Base-by-base conservation (phyloP, 2,113 vertebrate species). In the Antigone vipio region DNA sequence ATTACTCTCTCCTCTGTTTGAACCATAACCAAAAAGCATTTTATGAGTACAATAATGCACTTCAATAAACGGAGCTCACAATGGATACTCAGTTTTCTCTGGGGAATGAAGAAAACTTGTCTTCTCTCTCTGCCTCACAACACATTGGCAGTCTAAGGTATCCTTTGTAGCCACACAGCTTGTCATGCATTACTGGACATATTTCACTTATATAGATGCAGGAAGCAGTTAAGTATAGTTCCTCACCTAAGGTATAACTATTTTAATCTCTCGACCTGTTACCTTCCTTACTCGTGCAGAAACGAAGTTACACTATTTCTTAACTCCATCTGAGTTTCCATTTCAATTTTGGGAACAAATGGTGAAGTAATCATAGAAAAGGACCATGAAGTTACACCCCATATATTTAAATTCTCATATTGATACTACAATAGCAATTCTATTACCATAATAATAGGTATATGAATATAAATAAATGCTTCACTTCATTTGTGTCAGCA, bases 401-500 rank as follows among this genome's bases (percentile, higher is more conserved):
- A 55, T 59, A 88, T 95, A 88, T 52, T 82, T 72, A 93, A 95
- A 86, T 96, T 97, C 94, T 93, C 62, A 89, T 96, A 93, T 66
- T 96, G 80, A 95, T 97, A 97, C 89, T 97, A 96, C 90, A 95
- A 97, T 93, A 98, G 93, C 85, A 91, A 89, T 81, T 85, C 88
- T 69, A 98, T 98, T 98, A 98, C 92, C 96, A 97, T 98, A 97
- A 96, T 92, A 92, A 95, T 95, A 80, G 80, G 59, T 76, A 92
- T 92, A 92, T 92, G 97, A 97, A 97, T 96, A 96, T 93, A 98
- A 98, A 98, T 84, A 95, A 97, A 97, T 97, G 96, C 88, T 89
- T 88, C 97, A 90, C 96, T 97, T 98, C 92, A 98, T 98, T 98
- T 98, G 97, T 97, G 97, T 98, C 97, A 98, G 97, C 95, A 98